Conservation (phyloP, 2,797 vertebrate species). For the Cossypha dichroa region DNA sequence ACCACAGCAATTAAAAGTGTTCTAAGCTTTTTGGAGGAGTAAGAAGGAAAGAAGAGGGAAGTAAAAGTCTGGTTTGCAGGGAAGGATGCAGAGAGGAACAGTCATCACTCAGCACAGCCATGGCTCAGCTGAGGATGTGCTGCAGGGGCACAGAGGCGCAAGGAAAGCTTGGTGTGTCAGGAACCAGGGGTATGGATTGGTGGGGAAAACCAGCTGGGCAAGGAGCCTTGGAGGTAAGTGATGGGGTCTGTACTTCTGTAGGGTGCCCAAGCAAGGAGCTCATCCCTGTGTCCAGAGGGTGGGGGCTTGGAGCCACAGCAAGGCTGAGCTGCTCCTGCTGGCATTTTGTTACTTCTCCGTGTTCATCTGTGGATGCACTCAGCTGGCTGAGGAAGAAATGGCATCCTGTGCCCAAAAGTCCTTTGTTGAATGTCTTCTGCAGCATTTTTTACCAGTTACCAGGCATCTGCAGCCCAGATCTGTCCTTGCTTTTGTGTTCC, state of each 20-base stretch:
- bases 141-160: fast-evolving
- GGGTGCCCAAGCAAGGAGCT: not conserved
- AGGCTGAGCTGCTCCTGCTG: not conserved
- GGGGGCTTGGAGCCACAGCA: not conserved
- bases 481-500: not conserved
- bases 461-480: not conserved
- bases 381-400: not conserved
- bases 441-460: not conserved
- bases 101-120: not conserved
- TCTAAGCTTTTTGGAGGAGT: not conserved
- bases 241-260: not conserved
- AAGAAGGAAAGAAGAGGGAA: not conserved
- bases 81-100: not conserved
- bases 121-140: not conserved
- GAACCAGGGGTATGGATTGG: fast-evolving
- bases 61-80: not conserved
- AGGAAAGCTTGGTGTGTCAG: not conserved
- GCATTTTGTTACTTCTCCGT: fast-evolving
- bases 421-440: not conserved
- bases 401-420: not conserved
- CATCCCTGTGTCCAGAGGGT: not conserved
- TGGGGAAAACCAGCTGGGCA: not conserved
- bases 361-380: not conserved
- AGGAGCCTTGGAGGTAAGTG: not conserved
- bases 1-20: not conserved